Conservation (phyloP, 2,113 vertebrate genomes). For the Physeter macrocephalus region DNA sequence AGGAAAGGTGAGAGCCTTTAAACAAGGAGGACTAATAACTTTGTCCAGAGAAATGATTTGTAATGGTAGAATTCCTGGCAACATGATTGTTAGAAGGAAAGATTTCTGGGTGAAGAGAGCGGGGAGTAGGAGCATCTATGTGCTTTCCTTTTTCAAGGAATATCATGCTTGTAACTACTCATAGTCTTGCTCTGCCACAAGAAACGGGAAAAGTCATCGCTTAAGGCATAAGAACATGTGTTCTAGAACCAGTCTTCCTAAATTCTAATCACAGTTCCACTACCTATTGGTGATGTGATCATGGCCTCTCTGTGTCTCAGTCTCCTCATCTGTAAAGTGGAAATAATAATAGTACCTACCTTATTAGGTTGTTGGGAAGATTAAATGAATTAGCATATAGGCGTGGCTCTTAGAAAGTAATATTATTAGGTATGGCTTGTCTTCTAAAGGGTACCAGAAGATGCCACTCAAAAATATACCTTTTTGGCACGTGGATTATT, state of each 20-base stretch:
- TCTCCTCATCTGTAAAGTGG: background rate
- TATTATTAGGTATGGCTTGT: background rate
- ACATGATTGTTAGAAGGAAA: background rate
- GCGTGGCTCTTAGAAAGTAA: background rate
- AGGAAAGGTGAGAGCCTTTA: background rate
- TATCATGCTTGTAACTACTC: background rate
- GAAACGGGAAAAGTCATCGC: background rate
- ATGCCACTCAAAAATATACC: background rate
- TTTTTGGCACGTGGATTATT: background rate
- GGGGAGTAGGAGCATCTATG: background rate
- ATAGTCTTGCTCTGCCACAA: background rate
- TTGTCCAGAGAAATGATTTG: background rate
- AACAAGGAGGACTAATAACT: background rate
- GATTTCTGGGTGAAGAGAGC: background rate
- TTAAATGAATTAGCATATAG: background rate
- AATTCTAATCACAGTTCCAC: background rate
- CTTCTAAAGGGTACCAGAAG: background rate
- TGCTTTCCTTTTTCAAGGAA: background rate
- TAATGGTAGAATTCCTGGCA: background rate
- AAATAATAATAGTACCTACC: background rate
- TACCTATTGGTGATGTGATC: background rate
- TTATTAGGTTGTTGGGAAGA: background rate
- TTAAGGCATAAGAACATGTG: background rate
- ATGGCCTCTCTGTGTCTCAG: background rate
- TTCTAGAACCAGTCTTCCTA: background rate